Conservation (phyloP, 2,888 invertebrate genomes). For the Drosophila ezoana region DNA sequence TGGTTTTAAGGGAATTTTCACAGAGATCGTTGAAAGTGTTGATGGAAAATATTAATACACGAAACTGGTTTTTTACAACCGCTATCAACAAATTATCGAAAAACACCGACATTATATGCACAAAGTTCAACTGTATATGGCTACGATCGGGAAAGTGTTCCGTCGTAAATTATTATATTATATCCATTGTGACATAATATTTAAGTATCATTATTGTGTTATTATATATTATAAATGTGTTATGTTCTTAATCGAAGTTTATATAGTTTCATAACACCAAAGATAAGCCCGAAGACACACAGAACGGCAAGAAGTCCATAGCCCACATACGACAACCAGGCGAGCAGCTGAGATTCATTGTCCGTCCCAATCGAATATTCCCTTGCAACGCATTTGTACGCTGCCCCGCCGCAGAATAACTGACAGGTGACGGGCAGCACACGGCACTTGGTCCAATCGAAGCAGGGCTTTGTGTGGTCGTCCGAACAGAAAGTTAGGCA, state of each 20-base stretch:
- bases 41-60: too few species aligned
- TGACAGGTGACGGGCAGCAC: slow-evolving; percentile 1
- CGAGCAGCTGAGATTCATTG: neutral
- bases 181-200: too few species aligned
- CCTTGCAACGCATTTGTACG: slow-evolving; percentile 22
- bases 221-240: too few species aligned
- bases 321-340: slow-evolving; percentile 2
- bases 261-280: neutral
- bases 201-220: too few species aligned
- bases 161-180: too few species aligned
- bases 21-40: too few species aligned
- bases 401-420: slow-evolving; percentile 12
- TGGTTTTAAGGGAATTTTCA: too few species aligned
- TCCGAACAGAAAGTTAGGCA: slow-evolving; percentile 27
- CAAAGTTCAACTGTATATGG: too few species aligned
- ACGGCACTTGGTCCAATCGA: slow-evolving; percentile 20
- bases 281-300: neutral
- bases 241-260: neutral
- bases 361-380: neutral
- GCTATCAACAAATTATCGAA: too few species aligned
- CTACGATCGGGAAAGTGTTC: too few species aligned
- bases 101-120: too few species aligned
- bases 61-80: too few species aligned
- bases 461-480: slow-evolving; percentile 38
- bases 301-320: neutral